Evolutionary conservation across 2,113 vertebrate species (phyloP).

Genomic region (Syrrhaptes paradoxus): DNA sequence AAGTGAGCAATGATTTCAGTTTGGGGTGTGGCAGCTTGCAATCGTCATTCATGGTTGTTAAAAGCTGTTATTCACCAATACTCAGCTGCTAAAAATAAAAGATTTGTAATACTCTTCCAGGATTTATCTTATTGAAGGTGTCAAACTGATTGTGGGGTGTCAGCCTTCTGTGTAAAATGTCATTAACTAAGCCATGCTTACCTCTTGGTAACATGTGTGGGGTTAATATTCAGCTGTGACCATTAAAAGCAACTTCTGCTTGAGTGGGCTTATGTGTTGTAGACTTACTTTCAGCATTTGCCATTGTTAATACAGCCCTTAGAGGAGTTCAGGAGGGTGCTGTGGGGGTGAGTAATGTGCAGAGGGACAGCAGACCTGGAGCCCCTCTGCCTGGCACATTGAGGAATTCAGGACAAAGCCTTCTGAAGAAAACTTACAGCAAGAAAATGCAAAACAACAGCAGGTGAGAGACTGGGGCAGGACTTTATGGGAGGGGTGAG

Average conservation of each 20-base stretch:
- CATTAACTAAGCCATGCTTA: background rate
- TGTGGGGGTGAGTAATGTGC: accelerated
- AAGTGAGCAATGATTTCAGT: background rate
- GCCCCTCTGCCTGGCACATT: too few relatives aligned
- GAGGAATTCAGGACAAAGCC: background rate
- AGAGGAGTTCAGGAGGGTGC: background rate
- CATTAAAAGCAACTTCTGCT: background rate
- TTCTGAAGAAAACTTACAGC: background rate
- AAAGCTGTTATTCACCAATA: background rate
- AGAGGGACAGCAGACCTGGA: accelerated
- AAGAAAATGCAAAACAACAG: background rate
- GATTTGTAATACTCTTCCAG: background rate
- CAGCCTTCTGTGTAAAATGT: background rate
- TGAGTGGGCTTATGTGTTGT: background rate
- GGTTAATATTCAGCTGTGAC: background rate
- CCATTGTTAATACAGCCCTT: background rate
- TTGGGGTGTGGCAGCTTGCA: background rate
- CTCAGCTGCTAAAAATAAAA: background rate
- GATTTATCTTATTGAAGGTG: background rate
- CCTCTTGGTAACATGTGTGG: background rate
- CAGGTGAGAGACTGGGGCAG: background rate
- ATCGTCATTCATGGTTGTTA: accelerated
- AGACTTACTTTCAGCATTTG: background rate
- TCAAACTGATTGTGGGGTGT: background rate
- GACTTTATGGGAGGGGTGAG: background rate